Evolutionary conservation across 92 coral and sea anemone genomes (phyloP).

Genomic region (Meandrina meandrites): DNA sequence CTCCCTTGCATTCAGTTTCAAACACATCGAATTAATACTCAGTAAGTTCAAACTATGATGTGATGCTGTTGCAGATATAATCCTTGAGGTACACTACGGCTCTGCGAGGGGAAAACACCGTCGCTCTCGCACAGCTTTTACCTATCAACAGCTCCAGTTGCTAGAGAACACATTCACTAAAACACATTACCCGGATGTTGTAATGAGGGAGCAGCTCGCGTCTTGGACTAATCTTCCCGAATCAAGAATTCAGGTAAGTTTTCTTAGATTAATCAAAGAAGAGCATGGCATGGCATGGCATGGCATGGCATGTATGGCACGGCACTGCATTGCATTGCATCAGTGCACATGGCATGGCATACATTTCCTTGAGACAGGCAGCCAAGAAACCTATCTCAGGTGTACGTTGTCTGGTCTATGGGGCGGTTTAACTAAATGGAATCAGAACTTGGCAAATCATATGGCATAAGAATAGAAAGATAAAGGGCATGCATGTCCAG

Average conservation of each 20-base stretch:
- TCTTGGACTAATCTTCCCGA: conserved; percentile 89
- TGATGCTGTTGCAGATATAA: conserved; percentile 67
- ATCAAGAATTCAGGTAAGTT: conserved; percentile 90
- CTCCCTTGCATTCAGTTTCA: no score
- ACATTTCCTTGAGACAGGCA: no score
- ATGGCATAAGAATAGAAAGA: no score
- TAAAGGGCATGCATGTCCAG: no score
- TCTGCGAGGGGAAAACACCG: conserved; percentile 83
- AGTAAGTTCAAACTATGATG: not conserved
- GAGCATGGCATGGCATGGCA: not conserved
- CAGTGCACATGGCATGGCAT: no score
- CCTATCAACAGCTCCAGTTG: conserved; percentile 91
- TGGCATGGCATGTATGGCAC: not conserved
- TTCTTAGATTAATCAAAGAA: not conserved
- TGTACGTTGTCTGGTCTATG: no score
- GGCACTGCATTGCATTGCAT: no score
- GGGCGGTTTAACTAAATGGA: no score
- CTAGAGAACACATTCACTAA: conserved; percentile 91
- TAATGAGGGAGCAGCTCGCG: conserved; percentile 97
- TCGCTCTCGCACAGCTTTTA: conserved; percentile 94
- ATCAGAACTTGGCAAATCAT: no score
- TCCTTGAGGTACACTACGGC: conserved; percentile 93
- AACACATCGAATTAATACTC: no score
- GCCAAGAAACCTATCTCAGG: no score
- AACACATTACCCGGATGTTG: conserved; percentile 98